A percentile compares a stretch with the other conserved stretches of the same genome.
Conservation (phyloP, 2,113 vertebrate genomes). For the Balaeniceps rex region DNA sequence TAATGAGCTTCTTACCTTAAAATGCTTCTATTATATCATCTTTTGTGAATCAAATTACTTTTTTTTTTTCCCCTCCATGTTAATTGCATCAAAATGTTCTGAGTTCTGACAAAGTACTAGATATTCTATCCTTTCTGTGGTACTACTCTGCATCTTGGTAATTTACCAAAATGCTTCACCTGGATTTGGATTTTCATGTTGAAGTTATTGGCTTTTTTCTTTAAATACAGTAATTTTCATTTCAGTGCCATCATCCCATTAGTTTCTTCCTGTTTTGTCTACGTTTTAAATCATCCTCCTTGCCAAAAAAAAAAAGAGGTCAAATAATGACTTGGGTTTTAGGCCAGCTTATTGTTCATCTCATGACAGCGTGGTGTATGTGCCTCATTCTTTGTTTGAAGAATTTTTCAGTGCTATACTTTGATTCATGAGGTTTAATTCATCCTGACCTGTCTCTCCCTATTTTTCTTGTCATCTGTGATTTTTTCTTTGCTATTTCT, state of each 20-base stretch:
- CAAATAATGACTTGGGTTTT: background rate
- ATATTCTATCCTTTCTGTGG: background rate
- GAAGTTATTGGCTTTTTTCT: background rate
- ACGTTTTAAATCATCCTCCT: background rate
- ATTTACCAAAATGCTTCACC: background rate
- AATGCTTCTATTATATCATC: background rate
- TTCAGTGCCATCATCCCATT: background rate
- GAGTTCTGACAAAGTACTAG: background rate
- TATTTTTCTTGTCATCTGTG: background rate
- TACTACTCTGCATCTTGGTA: background rate
- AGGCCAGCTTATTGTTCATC: background rate
- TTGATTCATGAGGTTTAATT: background rate
- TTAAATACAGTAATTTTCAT: background rate
- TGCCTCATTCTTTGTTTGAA: background rate
- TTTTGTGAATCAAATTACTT: background rate
- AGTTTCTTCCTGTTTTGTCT: background rate
- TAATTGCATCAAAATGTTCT: background rate
- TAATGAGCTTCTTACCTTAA: background rate
- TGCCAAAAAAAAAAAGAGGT: background rate
- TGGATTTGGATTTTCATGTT: background rate
- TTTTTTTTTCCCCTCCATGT: background rate
- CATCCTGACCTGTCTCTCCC: background rate
- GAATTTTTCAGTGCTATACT: background rate
- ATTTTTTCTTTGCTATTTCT: background rate
- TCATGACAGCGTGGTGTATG: accelerated